Evolutionary conservation across 2,113 vertebrate genomes (phyloP).

Genomic region (Trogon melanurus): DNA sequence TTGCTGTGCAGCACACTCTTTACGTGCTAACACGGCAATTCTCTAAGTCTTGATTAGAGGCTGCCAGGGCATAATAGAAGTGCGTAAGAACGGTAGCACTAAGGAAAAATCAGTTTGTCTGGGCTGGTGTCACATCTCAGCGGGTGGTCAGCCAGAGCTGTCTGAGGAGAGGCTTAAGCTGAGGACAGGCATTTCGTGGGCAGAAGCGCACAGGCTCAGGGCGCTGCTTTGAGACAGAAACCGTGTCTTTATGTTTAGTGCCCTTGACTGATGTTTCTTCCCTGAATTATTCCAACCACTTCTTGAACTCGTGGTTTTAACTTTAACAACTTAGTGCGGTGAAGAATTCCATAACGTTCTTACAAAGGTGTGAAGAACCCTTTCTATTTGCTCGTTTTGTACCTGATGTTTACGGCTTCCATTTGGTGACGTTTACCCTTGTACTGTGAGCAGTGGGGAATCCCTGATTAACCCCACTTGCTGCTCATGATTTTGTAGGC

Average conservation of each 20-base stretch:
- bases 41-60: neutral
- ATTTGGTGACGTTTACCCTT: neutral
- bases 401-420: neutral
- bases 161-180: neutral
- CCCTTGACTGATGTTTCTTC: neutral
- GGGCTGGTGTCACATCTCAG: neutral
- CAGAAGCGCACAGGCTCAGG: neutral
- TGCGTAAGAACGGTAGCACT: no score
- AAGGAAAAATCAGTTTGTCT: neutral
- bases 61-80: neutral
- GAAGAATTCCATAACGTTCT: neutral
- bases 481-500: neutral
- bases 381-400: neutral
- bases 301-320: neutral
- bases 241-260: neutral
- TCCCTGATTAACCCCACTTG: neutral
- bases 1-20: neutral
- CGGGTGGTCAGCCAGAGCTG: neutral
- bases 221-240: neutral
- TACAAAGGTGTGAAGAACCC: neutral
- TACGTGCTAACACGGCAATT: neutral
- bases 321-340: neutral
- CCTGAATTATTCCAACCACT: neutral
- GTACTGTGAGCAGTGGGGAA: neutral
- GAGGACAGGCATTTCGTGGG: neutral